Evolutionary conservation across 2,888 invertebrate species (phyloP).

Genomic region (Belgica antarctica): DNA sequence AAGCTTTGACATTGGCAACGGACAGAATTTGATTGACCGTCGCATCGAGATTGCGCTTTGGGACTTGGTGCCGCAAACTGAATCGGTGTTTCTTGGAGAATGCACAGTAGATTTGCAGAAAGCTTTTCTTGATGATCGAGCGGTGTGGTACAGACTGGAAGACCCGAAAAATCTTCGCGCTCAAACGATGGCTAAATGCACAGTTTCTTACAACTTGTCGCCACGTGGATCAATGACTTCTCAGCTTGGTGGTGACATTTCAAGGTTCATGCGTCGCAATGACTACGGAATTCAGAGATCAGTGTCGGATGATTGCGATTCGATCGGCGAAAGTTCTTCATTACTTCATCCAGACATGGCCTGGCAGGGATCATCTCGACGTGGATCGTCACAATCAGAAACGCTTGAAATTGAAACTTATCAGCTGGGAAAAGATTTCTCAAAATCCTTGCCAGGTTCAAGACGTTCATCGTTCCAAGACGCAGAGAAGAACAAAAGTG

Average conservation of each 20-base stretch:
- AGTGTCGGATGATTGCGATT: constrained; percentile 72
- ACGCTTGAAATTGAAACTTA: constrained; percentile 81
- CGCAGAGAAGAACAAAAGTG: constrained; percentile 61
- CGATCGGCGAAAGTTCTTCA: constrained; percentile 71
- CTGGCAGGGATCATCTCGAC: constrained; percentile 65
- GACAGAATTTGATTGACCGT: constrained; percentile 75
- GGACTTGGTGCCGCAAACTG: constrained; percentile 81
- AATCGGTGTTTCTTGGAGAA: constrained; percentile 77
- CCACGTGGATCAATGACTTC: constrained; percentile 69
- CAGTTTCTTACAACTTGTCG: constrained; percentile 68
- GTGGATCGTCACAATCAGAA: constrained; percentile 87
- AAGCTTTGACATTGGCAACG: constrained; percentile 75
- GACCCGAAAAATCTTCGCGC: constrained; percentile 69
- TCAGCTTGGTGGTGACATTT: constrained; percentile 61
- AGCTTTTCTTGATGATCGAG: constrained; percentile 82
- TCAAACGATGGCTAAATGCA: constrained; percentile 55
- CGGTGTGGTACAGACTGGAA: constrained; percentile 86
- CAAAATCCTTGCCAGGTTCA: constrained; percentile 80
- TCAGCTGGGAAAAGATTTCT: constrained; percentile 81
- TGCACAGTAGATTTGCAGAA: constrained; percentile 66
- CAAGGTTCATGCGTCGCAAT: constrained; percentile 63
- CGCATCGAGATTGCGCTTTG: constrained; percentile 83
- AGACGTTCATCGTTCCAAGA: constrained; percentile 79
- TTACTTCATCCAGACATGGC: constrained; percentile 84
- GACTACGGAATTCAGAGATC: constrained; percentile 76